These are phyloP conservation scores for Zosterops lateralis DNA, from an alignment of 2,113 vertebrate genomes.

Conservation along the genomic window DNA sequence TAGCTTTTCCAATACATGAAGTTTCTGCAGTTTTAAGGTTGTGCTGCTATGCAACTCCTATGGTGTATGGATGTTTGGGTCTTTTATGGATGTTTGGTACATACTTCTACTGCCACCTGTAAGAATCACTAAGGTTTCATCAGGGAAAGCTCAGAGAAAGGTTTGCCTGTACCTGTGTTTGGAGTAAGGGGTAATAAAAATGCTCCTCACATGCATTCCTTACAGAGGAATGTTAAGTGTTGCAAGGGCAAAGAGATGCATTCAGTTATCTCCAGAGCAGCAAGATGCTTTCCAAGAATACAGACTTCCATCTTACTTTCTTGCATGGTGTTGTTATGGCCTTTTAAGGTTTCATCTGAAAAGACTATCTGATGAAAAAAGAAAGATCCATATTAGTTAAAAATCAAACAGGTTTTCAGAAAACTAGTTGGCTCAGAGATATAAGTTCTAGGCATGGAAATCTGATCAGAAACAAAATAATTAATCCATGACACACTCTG, in stretches of 20 bases:
- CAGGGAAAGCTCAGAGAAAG: not conserved
- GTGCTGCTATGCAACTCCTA: not conserved
- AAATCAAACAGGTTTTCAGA: not conserved
- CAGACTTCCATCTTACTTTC: not conserved
- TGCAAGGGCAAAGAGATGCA: not conserved
- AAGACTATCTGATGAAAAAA: not conserved
- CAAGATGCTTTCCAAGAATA: not conserved
- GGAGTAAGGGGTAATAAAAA: not conserved
- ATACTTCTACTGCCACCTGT: not conserved
- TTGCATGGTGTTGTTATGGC: not conserved
- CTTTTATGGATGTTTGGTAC: not conserved
- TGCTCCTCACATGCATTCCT: not conserved
- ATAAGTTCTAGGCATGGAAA: not conserved
- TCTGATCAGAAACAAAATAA: not conserved
- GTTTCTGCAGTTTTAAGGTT: not conserved
- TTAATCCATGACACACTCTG: not conserved
- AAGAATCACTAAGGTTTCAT: not conserved
- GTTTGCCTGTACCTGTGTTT: not conserved
- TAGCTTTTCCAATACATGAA: conserved; percentile 32
- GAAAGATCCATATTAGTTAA: not conserved
- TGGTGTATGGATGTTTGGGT: not conserved
- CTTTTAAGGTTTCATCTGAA: not conserved
- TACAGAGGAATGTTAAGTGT: not conserved
- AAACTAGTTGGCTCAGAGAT: not conserved
- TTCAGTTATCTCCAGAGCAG: not conserved